phyloP scores from a whole-genome alignment of 2,888 invertebrate genomes.

The Cephus sareptanus region DNA sequence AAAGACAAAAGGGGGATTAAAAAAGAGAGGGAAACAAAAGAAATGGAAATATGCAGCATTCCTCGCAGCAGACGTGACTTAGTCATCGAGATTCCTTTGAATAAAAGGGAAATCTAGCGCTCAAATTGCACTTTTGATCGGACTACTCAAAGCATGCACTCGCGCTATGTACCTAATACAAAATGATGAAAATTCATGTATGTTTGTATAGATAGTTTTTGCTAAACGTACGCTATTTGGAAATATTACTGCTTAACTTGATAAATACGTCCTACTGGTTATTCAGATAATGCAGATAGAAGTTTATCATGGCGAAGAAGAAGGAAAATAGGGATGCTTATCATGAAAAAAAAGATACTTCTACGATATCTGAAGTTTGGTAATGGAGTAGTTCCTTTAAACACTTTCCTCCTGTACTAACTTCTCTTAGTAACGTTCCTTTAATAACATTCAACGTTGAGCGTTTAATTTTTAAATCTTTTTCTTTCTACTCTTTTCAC shows the following conservation, averaged over 20 bases:
- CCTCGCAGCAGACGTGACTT: neutral
- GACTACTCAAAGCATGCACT: neutral
- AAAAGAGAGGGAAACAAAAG: neutral
- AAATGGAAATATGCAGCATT: neutral
- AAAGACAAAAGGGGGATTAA: neutral
- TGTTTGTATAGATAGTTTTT: neutral
- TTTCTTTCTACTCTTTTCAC: neutral
- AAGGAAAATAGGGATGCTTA: neutral
- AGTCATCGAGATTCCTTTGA: neutral
- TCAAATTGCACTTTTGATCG: neutral
- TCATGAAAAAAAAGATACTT: neutral
- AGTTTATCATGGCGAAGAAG: neutral
- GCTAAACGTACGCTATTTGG: neutral
- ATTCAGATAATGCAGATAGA: neutral
- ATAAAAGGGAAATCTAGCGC: neutral
- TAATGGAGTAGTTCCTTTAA: too few species aligned
- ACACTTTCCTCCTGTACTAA: neutral
- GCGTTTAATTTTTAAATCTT: neutral
- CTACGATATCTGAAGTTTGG: too few species aligned
- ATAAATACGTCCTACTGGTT: neutral
- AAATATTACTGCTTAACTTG: neutral
- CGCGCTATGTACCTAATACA: neutral
- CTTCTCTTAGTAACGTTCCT: neutral
- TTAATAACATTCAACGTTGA: neutral
- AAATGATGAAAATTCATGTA: conserved; percentile 2